A percentile compares a stretch with the other conserved stretches of the same genome.
Evolutionary conservation across 2,113 vertebrate genomes (phyloP).

Genomic region (Sardina pilchardus): DNA sequence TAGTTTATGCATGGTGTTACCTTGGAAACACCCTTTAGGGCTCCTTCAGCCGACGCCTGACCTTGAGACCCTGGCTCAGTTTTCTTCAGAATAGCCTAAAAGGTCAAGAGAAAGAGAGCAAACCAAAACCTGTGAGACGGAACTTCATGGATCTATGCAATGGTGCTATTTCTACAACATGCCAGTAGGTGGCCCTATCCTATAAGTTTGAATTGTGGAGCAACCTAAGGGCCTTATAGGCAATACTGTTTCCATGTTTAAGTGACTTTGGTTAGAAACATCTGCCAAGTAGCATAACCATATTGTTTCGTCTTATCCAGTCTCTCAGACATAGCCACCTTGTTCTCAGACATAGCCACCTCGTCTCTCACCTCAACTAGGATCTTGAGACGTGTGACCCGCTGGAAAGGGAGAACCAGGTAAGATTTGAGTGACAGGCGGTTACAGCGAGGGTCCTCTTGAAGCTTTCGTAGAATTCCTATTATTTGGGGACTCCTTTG

Average conservation of each 20-base stretch:
- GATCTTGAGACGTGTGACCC: conserved; percentile 47
- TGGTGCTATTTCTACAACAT: background rate
- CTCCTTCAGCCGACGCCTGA: conserved; percentile 36
- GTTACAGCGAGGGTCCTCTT: conserved; percentile 43
- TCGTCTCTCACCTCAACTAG: conserved; percentile 48
- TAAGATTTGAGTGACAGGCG: conserved; percentile 48
- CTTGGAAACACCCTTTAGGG: conserved; percentile 42
- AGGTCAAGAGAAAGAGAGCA: background rate
- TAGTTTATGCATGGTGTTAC: conserved; percentile 29
- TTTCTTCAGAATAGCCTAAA: conserved; percentile 45
- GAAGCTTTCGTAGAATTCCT: conserved; percentile 38
- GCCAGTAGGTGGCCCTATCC: background rate
- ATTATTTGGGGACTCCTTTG: conserved; percentile 35
- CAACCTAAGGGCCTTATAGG: too few species aligned
- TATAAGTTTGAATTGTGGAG: background rate
- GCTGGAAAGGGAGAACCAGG: conserved; percentile 51
- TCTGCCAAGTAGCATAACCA: too few species aligned
- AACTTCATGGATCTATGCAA: background rate
- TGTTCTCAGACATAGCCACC: background rate
- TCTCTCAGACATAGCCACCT: background rate
- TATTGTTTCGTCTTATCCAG: background rate
- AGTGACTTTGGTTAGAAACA: background rate
- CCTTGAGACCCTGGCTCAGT: conserved; percentile 26
- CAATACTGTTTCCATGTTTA: background rate
- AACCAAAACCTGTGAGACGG: background rate